These are phyloP conservation scores for Melitaea athalia DNA, from an alignment of 2,888 invertebrate genomes.

Conservation along the genomic window DNA sequence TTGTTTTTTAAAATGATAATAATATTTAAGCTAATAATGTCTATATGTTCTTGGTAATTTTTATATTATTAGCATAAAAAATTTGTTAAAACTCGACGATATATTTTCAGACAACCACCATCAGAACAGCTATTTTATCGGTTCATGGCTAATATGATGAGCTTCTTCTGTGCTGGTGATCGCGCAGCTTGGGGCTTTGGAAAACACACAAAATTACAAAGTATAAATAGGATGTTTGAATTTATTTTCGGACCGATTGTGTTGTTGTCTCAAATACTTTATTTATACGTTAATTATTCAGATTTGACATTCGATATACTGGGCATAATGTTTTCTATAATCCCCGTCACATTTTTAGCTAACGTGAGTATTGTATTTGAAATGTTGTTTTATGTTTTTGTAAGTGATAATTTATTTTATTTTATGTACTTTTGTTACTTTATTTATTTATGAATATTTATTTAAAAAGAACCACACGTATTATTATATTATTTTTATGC, in stretches of 20 bases:
- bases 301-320: constrained; percentile 32
- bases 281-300: constrained; percentile 31
- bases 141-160: constrained; percentile 26
- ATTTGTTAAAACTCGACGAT: too few relatives aligned
- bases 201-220: constrained; percentile 15
- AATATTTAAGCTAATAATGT: too few relatives aligned
- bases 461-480: too few relatives aligned
- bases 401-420: neutral
- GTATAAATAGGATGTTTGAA: constrained; percentile 20
- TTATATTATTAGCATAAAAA: too few relatives aligned
- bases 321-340: constrained; percentile 32
- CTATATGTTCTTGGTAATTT: too few relatives aligned
- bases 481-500: too few relatives aligned
- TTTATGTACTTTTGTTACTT: neutral
- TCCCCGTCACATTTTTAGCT: constrained; percentile 31
- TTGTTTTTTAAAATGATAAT: too few relatives aligned
- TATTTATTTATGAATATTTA: too few relatives aligned
- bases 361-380: constrained; percentile 35
- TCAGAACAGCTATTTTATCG: constrained; percentile 31
- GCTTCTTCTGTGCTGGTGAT: constrained; percentile 22
- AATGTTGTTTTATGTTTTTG: neutral
- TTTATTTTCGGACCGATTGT: constrained; percentile 17
- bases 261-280: constrained; percentile 31
- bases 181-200: constrained; percentile 31
- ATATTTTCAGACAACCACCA: constrained; percentile 31